Evolutionary conservation across 2,797 vertebrate species (phyloP).

Genomic region (Monodelphis domestica): DNA sequence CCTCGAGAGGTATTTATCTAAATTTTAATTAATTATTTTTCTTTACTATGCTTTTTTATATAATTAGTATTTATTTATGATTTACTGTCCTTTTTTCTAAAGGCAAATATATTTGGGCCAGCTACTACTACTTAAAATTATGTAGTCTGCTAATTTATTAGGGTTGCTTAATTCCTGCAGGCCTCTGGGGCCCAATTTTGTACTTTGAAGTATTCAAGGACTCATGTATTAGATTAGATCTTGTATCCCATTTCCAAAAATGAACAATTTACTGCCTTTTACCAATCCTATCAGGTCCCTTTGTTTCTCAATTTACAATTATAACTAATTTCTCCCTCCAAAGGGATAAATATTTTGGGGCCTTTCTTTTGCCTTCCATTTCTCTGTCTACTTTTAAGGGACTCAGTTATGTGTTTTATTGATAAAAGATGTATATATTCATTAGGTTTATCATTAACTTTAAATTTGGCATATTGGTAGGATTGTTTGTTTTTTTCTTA

Average conservation of each 20-base stretch:
- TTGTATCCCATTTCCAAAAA: neutral
- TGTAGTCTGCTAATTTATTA: neutral
- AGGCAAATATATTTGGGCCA: neutral
- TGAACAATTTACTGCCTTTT: neutral
- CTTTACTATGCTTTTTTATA: neutral
- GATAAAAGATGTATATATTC: neutral
- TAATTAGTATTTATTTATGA: slow-evolving; percentile 1
- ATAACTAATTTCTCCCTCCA: neutral
- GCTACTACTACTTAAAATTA: neutral
- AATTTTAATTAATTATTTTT: slow-evolving; percentile 17
- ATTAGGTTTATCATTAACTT: neutral
- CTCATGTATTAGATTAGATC: neutral
- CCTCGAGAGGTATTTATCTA: neutral
- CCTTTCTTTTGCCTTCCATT: neutral
- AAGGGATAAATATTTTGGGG: neutral
- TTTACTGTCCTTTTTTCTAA: neutral
- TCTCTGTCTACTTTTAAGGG: neutral
- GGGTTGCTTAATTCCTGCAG: neutral
- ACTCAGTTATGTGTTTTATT: neutral
- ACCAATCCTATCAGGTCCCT: neutral
- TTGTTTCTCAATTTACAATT: neutral
- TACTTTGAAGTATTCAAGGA: neutral
- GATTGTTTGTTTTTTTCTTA: neutral
- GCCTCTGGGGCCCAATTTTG: neutral
- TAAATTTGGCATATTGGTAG: neutral